Evolutionary conservation across 2,888 invertebrate species (phyloP).

Genomic region (Mythimna vitellina): DNA sequence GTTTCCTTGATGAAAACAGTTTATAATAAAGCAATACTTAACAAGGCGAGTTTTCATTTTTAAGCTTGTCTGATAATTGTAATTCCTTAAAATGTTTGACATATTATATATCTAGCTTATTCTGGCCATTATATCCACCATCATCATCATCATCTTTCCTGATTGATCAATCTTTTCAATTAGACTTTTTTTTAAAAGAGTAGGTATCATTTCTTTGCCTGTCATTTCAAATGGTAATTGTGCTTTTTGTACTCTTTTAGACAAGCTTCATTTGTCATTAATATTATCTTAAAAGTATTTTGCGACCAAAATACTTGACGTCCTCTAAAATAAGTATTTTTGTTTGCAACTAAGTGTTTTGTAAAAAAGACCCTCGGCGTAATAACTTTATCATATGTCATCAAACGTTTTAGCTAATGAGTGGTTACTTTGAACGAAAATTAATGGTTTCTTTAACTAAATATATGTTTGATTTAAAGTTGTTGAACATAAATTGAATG

Average conservation of each 20-base stretch:
- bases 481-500: conserved; percentile 58
- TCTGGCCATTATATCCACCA: too few species aligned
- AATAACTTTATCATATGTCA: conserved; percentile 29
- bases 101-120: neutral
- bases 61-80: too few species aligned
- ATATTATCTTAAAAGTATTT: neutral
- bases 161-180: neutral
- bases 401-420: conserved; percentile 51
- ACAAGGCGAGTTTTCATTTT: neutral
- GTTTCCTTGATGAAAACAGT: conserved; percentile 73
- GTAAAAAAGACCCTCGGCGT: conserved; percentile 22
- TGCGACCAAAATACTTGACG: neutral
- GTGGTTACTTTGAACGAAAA: conserved; percentile 51
- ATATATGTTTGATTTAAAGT: conserved; percentile 42
- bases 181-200: neutral
- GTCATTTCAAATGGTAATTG: neutral
- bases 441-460: conserved; percentile 51
- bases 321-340: conserved; percentile 32
- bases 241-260: too few species aligned
- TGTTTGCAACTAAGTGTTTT: conserved; percentile 14
- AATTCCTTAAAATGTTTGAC: neutral
- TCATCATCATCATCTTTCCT: neutral
- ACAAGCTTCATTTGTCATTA: neutral
- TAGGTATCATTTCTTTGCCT: neutral
- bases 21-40: conserved; percentile 22